Percentiles rank a stretch among this genome's conserved stretches.
Conservation (phyloP, 2,113 vertebrate species). For the Planiliza haematocheilus region DNA sequence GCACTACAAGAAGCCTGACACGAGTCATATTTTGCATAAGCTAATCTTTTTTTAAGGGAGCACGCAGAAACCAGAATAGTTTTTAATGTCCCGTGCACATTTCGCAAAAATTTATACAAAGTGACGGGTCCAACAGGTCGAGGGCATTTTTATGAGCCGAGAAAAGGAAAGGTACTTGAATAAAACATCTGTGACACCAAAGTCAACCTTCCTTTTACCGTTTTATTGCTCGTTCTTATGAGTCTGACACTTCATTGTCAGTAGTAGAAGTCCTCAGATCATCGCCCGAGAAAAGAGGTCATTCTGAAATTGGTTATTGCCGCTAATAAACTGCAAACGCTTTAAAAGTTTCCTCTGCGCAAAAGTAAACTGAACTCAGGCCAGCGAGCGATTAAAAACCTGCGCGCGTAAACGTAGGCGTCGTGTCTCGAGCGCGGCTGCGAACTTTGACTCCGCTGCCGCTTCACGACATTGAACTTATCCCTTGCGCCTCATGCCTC, state of each 20-base stretch:
- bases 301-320: not conserved
- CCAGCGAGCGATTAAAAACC: constrained; percentile 21
- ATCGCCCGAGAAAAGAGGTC: constrained; percentile 1
- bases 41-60: too few species aligned
- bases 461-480: constrained; percentile 7
- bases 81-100: too few species aligned
- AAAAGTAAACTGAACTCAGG: not conserved
- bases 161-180: too few species aligned
- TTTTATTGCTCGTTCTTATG: constrained; percentile 2
- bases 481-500: not conserved
- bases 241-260: not conserved
- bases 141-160: too few species aligned
- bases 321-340: too few species aligned
- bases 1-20: too few species aligned
- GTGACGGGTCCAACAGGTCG: too few species aligned
- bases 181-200: too few species aligned
- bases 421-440: constrained; percentile 7
- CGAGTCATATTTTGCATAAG: too few species aligned
- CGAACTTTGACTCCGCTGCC: constrained; percentile 39
- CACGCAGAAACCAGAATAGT: too few species aligned
- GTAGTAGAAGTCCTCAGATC: not conserved
- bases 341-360: too few species aligned
- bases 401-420: not conserved
- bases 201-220: not conserved
- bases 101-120: too few species aligned